These are phyloP conservation scores for Sapayoa aenigma DNA, from an alignment of 2,113 vertebrate species.

Conservation along the genomic window DNA sequence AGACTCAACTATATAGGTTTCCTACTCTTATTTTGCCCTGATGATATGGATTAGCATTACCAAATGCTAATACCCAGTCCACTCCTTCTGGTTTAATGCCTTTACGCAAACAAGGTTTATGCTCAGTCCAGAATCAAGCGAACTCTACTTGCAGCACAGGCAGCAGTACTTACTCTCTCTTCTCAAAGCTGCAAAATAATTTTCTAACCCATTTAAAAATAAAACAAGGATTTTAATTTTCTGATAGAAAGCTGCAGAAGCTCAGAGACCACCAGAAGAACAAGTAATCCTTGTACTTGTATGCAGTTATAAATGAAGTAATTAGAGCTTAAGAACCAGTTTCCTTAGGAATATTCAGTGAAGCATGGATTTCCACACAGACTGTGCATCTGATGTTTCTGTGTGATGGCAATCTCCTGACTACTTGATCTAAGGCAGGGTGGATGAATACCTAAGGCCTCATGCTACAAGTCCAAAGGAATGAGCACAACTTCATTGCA, in stretches of 20 bases:
- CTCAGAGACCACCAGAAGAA: neutral
- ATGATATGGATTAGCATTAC: neutral
- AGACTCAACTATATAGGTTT: neutral
- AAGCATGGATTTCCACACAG: fast-evolving
- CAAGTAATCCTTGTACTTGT: neutral
- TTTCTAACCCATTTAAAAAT: neutral
- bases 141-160: neutral
- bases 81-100: neutral
- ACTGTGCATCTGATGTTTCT: fast-evolving
- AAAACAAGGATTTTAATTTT: neutral
- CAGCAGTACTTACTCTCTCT: neutral
- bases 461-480: neutral
- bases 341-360: neutral
- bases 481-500: neutral
- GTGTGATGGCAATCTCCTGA: neutral
- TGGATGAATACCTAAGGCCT: neutral
- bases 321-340: neutral
- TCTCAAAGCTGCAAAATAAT: neutral
- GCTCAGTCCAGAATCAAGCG: fast-evolving
- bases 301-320: neutral
- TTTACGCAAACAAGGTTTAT: neutral
- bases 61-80: neutral
- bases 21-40: neutral
- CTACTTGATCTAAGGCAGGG: neutral
- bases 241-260: neutral